A percentile compares a stretch with the other conserved stretches of the same genome.
phyloP scores from a whole-genome alignment of 2,888 invertebrate genomes.

The Ophion obscuratus region DNA sequence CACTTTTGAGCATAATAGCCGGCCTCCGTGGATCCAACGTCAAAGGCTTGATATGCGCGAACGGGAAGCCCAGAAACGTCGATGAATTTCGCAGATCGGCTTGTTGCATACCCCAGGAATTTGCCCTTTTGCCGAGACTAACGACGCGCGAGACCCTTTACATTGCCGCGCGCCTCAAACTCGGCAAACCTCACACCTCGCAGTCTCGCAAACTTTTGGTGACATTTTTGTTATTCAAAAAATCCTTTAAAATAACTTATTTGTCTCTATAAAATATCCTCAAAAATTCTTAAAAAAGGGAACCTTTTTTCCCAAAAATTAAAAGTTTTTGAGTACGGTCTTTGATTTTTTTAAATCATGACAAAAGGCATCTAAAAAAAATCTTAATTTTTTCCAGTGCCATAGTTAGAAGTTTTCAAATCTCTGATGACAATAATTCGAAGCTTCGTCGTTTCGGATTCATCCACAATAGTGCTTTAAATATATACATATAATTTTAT shows the following conservation, averaged over 20 bases:
- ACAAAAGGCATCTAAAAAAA: too few relatives aligned
- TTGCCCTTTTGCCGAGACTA: slow-evolving; percentile 85
- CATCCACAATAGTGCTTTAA: too few relatives aligned
- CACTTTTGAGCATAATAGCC: slow-evolving; percentile 90
- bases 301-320: too few relatives aligned
- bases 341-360: too few relatives aligned
- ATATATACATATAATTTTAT: too few relatives aligned
- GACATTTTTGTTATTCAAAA: slow-evolving; percentile 23
- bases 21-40: slow-evolving; percentile 84
- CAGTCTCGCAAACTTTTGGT: slow-evolving; percentile 70
- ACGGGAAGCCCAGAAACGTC: slow-evolving; percentile 88
- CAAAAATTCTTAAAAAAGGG: too few relatives aligned
- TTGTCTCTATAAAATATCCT: not conserved
- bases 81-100: slow-evolving; percentile 90
- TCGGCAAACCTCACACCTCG: slow-evolving; percentile 75
- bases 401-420: too few relatives aligned
- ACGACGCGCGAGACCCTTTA: slow-evolving; percentile 86
- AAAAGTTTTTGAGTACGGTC: too few relatives aligned
- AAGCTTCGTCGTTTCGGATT: too few relatives aligned
- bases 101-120: slow-evolving; percentile 88
- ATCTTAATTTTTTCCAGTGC: too few relatives aligned
- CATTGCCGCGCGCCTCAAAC: slow-evolving; percentile 86
- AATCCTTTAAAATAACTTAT: not conserved
- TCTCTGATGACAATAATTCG: too few relatives aligned
- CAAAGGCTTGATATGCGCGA: slow-evolving; percentile 88